Percentiles rank a stretch among this genome's conserved stretches.
Evolutionary conservation across 1,140 invertebrate genomes (phyloP).

Genomic region (Lordiphosa collinella): DNA sequence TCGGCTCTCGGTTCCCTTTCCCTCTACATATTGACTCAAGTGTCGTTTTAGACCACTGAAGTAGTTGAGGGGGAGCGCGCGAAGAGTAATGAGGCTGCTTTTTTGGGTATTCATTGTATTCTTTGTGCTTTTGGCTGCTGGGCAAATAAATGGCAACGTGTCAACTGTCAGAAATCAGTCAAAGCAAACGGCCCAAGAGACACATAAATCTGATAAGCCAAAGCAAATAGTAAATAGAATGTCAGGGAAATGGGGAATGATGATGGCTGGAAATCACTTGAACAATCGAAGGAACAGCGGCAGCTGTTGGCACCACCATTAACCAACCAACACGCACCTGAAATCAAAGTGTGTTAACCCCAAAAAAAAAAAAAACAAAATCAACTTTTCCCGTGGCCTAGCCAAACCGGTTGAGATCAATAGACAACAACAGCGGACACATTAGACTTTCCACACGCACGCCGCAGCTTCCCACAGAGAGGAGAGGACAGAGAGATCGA

Average conservation of each 20-base stretch:
- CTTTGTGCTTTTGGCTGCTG: slow-evolving; percentile 16
- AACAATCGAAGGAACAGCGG: slow-evolving; percentile 28
- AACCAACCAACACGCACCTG: slow-evolving; percentile 25
- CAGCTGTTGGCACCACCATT: slow-evolving; percentile 21
- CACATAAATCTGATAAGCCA: slow-evolving; percentile 71
- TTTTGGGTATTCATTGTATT: slow-evolving; percentile 13
- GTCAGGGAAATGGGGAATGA: slow-evolving; percentile 40
- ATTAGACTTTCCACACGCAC: too few species aligned
- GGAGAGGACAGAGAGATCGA: not conserved
- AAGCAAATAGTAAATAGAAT: slow-evolving; percentile 39
- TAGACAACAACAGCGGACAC: slow-evolving; percentile 12
- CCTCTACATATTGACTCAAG: slow-evolving; percentile 62
- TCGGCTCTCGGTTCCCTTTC: too few species aligned
- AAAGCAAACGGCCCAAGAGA: slow-evolving; percentile 55
- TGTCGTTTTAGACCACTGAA: slow-evolving; percentile 76
- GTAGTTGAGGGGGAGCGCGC: slow-evolving; percentile 34
- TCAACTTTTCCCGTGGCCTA: slow-evolving; percentile 27
- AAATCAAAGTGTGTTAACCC: slow-evolving; percentile 63
- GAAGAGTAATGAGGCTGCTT: not conserved
- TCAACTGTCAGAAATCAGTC: slow-evolving; percentile 75
- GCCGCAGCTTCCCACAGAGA: too few species aligned
- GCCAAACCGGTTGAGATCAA: slow-evolving; percentile 36
- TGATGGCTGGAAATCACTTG: slow-evolving; percentile 40
- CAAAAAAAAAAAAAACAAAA: slow-evolving; percentile 8
- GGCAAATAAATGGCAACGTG: slow-evolving; percentile 54